Percentiles rank a stretch among this genome's conserved stretches.
Conservation (phyloP, 1,140 invertebrate species). For the Bombus pascuorum region DNA sequence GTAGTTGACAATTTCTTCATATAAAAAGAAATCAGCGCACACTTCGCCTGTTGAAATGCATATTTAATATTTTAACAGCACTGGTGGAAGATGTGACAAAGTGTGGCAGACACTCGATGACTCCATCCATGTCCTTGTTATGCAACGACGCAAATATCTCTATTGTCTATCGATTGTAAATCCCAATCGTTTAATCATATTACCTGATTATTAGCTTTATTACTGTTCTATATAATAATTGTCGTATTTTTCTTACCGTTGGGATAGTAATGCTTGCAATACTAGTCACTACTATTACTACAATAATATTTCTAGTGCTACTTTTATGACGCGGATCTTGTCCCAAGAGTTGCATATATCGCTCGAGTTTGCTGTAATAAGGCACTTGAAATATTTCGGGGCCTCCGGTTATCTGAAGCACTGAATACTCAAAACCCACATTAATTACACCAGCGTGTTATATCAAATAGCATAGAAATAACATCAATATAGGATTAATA, state of each 20-base stretch:
- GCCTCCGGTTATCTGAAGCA: neutral
- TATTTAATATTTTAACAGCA: neutral
- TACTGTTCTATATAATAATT: neutral
- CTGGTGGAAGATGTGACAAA: neutral
- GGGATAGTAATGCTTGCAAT: neutral
- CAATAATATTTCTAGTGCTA: neutral
- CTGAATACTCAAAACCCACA: neutral
- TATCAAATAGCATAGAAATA: neutral
- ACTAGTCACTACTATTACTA: neutral
- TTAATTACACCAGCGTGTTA: too few species aligned
- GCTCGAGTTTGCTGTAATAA: neutral
- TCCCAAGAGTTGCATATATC: neutral
- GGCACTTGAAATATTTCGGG: neutral
- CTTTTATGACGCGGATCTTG: neutral
- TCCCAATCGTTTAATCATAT: neutral
- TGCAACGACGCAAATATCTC: neutral
- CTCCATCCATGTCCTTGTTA: neutral
- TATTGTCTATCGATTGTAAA: neutral
- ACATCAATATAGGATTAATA: neutral
- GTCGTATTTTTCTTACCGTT: neutral
- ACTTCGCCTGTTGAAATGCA: neutral
- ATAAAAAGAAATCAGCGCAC: neutral
- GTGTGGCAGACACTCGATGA: constrained; percentile 7
- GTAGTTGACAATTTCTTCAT: neutral
- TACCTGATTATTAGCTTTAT: neutral